These are phyloP conservation scores for Pterobdella sp. DNA, from an alignment of 2,888 invertebrate species.

Conservation along the genomic window DNA sequence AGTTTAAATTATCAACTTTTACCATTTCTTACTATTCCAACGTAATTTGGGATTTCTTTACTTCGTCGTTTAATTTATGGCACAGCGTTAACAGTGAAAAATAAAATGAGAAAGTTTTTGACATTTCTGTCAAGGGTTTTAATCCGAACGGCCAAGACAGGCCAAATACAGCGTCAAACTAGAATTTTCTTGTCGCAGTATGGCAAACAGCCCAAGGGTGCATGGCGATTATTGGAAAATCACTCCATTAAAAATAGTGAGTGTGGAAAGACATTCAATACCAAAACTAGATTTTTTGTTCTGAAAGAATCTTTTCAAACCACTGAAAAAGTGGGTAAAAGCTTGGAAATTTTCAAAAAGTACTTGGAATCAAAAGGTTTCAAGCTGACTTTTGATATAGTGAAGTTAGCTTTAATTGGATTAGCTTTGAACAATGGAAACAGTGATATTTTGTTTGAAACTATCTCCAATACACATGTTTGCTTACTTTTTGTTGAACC, in stretches of 20 bases:
- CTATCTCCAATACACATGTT: not conserved
- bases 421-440: not conserved
- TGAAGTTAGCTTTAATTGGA: not conserved
- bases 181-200: not conserved
- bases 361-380: conserved; percentile 5
- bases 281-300: not conserved
- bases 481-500: not conserved
- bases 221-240: not conserved
- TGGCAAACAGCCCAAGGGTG: not conserved
- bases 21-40: too few species aligned
- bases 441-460: not conserved
- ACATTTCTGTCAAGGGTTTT: not conserved
- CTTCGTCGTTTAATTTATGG: too few species aligned
- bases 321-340: not conserved
- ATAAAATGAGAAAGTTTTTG: not conserved
- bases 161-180: not conserved
- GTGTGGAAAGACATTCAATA: not conserved
- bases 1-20: too few species aligned
- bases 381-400: not conserved
- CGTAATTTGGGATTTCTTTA: too few species aligned
- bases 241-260: not conserved
- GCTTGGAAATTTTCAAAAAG: not conserved
- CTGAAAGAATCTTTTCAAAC: not conserved
- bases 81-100: too few species aligned
- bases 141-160: not conserved